Evolutionary conservation across 2,888 invertebrate species (phyloP).

Genomic region (Apocheima hispidaria): DNA sequence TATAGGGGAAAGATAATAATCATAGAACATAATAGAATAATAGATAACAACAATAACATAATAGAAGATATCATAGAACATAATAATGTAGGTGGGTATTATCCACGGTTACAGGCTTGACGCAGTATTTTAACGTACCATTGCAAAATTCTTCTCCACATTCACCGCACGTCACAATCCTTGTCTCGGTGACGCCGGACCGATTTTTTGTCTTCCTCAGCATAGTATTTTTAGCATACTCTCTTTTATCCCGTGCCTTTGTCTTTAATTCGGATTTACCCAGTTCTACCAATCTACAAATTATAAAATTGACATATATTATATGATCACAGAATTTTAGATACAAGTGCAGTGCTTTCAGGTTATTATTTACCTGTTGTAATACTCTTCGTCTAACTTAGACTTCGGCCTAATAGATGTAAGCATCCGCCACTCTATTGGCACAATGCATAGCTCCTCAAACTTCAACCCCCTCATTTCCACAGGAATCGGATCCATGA

Average conservation of each 20-base stretch:
- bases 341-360: neutral
- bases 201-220: conserved; percentile 93
- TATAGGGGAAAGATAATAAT: no score
- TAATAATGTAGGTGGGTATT: no score
- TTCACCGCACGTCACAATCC: conserved; percentile 90
- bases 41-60: no score
- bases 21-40: no score
- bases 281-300: conserved; percentile 90
- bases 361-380: conserved; percentile 87
- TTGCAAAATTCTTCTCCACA: conserved; percentile 95
- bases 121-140: no score
- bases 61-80: no score
- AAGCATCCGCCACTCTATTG: conserved; percentile 97
- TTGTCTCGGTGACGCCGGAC: conserved; percentile 92
- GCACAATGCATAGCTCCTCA: conserved; percentile 92
- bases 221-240: conserved; percentile 88
- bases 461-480: conserved; percentile 92
- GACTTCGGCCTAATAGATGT: conserved; percentile 94
- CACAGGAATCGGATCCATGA: conserved; percentile 91
- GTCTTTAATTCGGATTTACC: conserved; percentile 92
- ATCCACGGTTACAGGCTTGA: no score
- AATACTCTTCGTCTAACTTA: conserved; percentile 94
- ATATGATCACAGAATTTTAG: no score
- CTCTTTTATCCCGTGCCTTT: conserved; percentile 89
- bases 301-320: no score